Conservation (phyloP, 2,888 invertebrate genomes). For the Thumatha senex region DNA sequence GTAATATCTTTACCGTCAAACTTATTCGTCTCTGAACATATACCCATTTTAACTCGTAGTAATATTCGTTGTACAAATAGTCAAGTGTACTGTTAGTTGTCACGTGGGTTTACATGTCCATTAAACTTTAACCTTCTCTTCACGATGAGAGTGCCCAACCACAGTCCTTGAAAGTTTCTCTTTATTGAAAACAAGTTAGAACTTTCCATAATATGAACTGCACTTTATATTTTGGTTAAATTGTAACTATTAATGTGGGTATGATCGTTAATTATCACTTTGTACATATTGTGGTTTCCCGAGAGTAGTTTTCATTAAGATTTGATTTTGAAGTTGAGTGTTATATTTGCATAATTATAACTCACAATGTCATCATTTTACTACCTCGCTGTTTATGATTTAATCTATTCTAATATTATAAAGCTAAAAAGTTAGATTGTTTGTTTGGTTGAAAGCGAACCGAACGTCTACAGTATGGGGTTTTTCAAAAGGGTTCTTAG, state of each 20-base stretch:
- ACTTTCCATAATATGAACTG: slow-evolving; percentile 9
- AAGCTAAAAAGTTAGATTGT: no score
- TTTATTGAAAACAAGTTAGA: slow-evolving; percentile 13
- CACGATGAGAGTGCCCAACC: slow-evolving; percentile 23
- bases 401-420: no score
- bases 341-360: no score
- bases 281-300: neutral
- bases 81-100: neutral
- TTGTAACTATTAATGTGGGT: neutral
- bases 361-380: neutral
- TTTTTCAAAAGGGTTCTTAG: no score
- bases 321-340: neutral
- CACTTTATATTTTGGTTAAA: slow-evolving; percentile 8
- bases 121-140: slow-evolving; percentile 21
- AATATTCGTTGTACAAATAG: neutral
- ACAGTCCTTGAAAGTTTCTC: slow-evolving; percentile 19
- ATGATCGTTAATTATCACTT: neutral
- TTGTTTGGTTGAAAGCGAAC: no score
- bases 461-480: no score
- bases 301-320: neutral
- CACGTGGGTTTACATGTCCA: slow-evolving; percentile 16
- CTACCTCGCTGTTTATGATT: neutral
- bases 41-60: no score
- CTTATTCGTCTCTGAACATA: no score
- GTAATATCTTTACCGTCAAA: no score